Conservation (phyloP, 2,888 invertebrate genomes). For the Kryphioiulus occultus region DNA sequence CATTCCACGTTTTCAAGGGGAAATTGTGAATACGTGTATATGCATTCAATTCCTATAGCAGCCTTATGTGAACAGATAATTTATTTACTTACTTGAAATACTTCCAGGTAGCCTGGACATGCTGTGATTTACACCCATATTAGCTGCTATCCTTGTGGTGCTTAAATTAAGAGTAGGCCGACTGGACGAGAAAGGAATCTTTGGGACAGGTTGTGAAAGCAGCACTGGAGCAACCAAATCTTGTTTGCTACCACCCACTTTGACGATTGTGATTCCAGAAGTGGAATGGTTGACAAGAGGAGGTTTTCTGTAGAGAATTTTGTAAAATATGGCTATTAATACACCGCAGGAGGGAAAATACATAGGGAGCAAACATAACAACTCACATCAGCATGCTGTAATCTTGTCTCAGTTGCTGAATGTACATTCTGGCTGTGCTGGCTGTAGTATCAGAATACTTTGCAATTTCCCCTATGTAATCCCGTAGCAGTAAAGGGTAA, state of each 20-base stretch:
- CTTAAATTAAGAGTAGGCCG: conserved; percentile 54
- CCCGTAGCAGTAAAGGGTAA: conserved; percentile 81
- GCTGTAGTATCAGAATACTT: conserved; percentile 66
- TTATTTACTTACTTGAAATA: conserved; percentile 51
- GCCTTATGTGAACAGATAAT: too few species aligned
- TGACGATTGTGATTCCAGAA: conserved; percentile 80
- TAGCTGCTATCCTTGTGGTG: conserved; percentile 53
- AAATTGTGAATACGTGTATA: too few species aligned
- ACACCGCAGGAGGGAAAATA: conserved; percentile 13
- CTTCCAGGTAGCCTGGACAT: conserved; percentile 72
- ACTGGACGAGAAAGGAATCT: conserved; percentile 51
- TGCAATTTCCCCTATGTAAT: conserved; percentile 77
- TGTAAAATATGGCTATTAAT: background rate
- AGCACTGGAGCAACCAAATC: conserved; percentile 51
- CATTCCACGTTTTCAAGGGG: too few species aligned
- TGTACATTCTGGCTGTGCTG: conserved; percentile 61
- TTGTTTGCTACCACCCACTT: conserved; percentile 69
- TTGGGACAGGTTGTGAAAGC: conserved; percentile 36
- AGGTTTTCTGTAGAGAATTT: conserved; percentile 53
- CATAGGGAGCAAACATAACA: background rate
- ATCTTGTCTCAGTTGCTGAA: conserved; percentile 63
- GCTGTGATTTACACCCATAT: conserved; percentile 66
- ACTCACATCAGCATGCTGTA: conserved; percentile 56
- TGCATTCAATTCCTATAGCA: too few species aligned
- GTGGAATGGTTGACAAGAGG: conserved; percentile 73